Evolutionary conservation across 1,140 invertebrate species (phyloP), one percentile per base, ranked within the genome.

Genomic region (Ridgeia piscesae): DNA sequence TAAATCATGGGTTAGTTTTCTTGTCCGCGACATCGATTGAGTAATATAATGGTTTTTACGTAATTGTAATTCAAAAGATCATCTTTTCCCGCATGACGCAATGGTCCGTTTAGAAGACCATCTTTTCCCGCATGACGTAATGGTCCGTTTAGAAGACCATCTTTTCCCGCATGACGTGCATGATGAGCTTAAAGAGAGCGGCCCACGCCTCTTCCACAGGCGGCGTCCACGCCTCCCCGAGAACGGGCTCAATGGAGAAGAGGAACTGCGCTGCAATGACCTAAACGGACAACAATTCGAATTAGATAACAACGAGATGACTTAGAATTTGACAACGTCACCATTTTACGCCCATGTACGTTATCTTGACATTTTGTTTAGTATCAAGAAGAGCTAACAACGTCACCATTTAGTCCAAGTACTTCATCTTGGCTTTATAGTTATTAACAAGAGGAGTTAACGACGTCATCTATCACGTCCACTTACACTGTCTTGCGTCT

Each of bases 141-240:
- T 77, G 11, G 2, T 31, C 58, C 14, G 1, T 90, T 48, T 33
- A 92, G 33, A 92, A 89, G 33, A 92, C 48, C 91, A 92, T 92
- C 33, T 33, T 34, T 34, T 92, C 91, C 88, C 88, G 50, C 91
- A 92, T 92, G 0, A 92, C 17, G 58, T 92, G 91, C 33, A 77
- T 88, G 33, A 92, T 92, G 11, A 92, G 88, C 0, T 88, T 33
- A 58, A 92, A 92, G 11, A 92, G 91, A 1, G 33, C 48, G 11
- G 91, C 91, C 91, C 91, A 92, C 9, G 91, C 91, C 17, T 92
- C n/a, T 33, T 92, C 91, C 6, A 92, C 91, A 11, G 6, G 2
- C 21, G 88, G 33, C 11, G 91, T 35, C 91, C 91, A 92, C 33
- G 50, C 48, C 1, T 92, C 50, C 50, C 33, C 35, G 11, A 92